A percentile compares a stretch with the other conserved stretches of the same genome.
Evolutionary conservation across 2,888 invertebrate species (phyloP).

Genomic region (Ennomos erosarius): DNA sequence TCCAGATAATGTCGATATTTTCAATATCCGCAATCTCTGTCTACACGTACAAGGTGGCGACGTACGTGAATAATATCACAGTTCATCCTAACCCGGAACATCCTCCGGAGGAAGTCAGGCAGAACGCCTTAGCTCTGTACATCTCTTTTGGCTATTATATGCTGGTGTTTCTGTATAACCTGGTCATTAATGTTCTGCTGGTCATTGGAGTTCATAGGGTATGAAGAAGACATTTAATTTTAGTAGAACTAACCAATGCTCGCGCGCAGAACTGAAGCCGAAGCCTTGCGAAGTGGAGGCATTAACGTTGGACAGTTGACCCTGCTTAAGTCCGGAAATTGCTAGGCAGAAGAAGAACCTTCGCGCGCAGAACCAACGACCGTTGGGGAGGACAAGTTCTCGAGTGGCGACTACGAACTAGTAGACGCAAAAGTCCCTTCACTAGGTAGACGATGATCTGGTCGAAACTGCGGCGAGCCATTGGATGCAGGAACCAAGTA

Average conservation of each 20-base stretch:
- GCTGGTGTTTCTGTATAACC: constrained; percentile 61
- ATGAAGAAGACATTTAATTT: constrained; percentile 37
- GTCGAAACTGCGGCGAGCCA: no score
- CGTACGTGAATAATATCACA: constrained; percentile 52
- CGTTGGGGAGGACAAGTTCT: no score
- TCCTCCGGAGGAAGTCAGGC: constrained; percentile 54
- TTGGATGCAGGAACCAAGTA: no score
- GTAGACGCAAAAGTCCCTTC: no score
- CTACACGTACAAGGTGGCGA: constrained; percentile 60
- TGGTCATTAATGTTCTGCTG: constrained; percentile 61
- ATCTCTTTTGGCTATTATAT: constrained; percentile 67
- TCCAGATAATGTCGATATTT: constrained; percentile 61
- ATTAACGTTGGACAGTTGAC: no score
- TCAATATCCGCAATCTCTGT: constrained; percentile 51
- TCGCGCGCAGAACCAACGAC: no score
- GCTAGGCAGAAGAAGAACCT: no score
- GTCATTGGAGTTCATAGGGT: constrained; percentile 70
- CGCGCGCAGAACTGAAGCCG: no score
- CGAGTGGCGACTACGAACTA: no score
- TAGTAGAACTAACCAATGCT: not conserved
- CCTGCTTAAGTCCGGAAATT: no score
- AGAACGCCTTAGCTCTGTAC: constrained; percentile 60
- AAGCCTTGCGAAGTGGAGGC: no score
- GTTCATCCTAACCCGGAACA: constrained; percentile 50
- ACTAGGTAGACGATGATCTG: no score